Evolutionary conservation across 2,797 vertebrate genomes (phyloP).

Genomic region (Phrynocephalus vlangalii): DNA sequence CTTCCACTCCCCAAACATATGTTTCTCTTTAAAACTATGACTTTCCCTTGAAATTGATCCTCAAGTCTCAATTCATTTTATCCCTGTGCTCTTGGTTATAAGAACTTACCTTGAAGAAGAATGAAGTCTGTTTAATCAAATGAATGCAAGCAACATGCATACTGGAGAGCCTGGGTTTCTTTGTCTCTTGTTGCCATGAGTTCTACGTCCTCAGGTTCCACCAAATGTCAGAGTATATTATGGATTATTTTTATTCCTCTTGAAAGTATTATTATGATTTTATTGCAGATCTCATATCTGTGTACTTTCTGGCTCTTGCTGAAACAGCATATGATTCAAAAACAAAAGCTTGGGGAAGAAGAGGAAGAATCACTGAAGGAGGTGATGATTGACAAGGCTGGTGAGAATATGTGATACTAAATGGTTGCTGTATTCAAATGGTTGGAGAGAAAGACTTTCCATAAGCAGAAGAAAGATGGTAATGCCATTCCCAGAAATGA

Average conservation of each 20-base stretch:
- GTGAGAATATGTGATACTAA: constrained; percentile 28
- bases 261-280: constrained; percentile 25
- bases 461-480: fast-evolving
- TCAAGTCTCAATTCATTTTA: not conserved
- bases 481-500: not conserved
- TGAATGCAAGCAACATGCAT: not conserved
- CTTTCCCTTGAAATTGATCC: not conserved
- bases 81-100: too few species aligned
- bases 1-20: not conserved
- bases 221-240: not conserved
- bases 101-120: not conserved
- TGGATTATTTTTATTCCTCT: not conserved
- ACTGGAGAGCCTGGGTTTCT: not conserved
- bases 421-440: not conserved
- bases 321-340: constrained; percentile 79
- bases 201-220: not conserved
- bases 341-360: constrained; percentile 54
- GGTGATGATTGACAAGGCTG: constrained; percentile 49
- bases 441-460: not conserved
- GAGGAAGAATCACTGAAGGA: constrained; percentile 69
- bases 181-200: not conserved
- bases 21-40: too few species aligned
- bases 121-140: not conserved
- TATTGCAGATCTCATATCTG: constrained; percentile 78
- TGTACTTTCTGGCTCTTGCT: constrained; percentile 85